Conservation (phyloP, 2,113 vertebrate species). For the Centrocercus urophasianus region DNA sequence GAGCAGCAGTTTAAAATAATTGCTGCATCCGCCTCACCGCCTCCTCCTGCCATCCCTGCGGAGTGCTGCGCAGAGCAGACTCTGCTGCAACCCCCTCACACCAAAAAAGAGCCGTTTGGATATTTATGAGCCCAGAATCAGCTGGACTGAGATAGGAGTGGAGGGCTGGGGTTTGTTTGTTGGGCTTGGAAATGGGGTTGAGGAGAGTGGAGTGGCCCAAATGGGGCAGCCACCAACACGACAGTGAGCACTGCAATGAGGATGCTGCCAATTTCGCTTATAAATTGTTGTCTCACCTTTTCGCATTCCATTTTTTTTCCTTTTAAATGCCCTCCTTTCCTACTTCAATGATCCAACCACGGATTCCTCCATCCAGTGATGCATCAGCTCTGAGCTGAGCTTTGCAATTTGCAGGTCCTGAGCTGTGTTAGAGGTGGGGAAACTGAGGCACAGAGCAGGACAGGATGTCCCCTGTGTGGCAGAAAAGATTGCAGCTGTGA, state of each 20-base stretch:
- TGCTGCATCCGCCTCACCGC: not conserved
- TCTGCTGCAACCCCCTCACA: not conserved
- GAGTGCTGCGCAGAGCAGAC: not conserved
- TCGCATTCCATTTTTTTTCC: too few species aligned
- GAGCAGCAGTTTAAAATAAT: not conserved
- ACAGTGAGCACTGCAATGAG: accelerated
- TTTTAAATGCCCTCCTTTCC: not conserved
- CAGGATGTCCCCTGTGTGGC: not conserved
- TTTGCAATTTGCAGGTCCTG: not conserved
- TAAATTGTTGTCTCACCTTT: not conserved
- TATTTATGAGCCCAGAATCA: not conserved
- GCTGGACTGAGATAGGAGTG: not conserved
- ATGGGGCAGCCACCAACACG: not conserved
- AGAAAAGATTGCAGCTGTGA: not conserved
- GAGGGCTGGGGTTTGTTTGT: not conserved
- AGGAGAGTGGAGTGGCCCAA: not conserved
- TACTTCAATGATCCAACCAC: accelerated
- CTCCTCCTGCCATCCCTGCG: not conserved
- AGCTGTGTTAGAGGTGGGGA: not conserved
- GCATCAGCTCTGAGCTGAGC: accelerated
- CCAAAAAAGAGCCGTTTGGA: accelerated
- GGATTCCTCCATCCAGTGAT: not conserved
- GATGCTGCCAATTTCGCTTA: not conserved
- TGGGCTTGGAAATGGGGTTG: not conserved
- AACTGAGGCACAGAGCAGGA: not conserved